phyloP scores from a whole-genome alignment of 92 coral and sea anemone species.

The Hydrozoanthus gracilis region DNA sequence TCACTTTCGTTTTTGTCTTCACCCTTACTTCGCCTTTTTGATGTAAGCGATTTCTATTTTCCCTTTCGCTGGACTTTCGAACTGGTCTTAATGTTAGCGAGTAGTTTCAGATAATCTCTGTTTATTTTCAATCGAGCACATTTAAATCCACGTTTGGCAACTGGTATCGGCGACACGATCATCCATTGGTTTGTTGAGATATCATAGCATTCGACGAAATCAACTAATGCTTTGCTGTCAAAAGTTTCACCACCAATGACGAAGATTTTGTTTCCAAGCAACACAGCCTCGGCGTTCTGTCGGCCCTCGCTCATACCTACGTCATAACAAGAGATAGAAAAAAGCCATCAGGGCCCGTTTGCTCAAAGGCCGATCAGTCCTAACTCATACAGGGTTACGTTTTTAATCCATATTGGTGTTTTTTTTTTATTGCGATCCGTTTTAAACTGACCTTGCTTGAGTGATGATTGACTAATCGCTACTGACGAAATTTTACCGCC shows the following conservation, averaged over 20 bases:
- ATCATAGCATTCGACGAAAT: slow-evolving; percentile 80
- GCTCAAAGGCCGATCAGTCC: too few relatives aligned
- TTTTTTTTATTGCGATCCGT: too few relatives aligned
- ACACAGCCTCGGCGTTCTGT: slow-evolving; percentile 89
- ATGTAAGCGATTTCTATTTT: neutral
- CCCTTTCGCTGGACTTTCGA: neutral
- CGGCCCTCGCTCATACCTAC: slow-evolving; percentile 78
- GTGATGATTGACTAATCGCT: neutral
- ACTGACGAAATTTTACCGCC: neutral
- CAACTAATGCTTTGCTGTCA: slow-evolving; percentile 66
- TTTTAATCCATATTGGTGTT: too few relatives aligned
- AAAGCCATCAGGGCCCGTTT: too few relatives aligned
- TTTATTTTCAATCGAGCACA: slow-evolving; percentile 58
- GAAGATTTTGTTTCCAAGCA: slow-evolving; percentile 55
- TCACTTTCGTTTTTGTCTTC: neutral
- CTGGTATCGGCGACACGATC: slow-evolving; percentile 57
- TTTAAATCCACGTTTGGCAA: slow-evolving; percentile 70
- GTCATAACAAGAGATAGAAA: neutral
- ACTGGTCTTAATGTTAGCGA: neutral
- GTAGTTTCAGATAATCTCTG: slow-evolving; percentile 55
- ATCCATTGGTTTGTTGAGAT: slow-evolving; percentile 68
- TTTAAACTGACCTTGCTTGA: too few relatives aligned
- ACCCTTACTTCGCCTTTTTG: neutral
- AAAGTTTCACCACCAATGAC: slow-evolving; percentile 90
- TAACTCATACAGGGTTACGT: too few relatives aligned